Conservation (phyloP, 2,113 vertebrate species). For the Herpetotheres cachinnans region DNA sequence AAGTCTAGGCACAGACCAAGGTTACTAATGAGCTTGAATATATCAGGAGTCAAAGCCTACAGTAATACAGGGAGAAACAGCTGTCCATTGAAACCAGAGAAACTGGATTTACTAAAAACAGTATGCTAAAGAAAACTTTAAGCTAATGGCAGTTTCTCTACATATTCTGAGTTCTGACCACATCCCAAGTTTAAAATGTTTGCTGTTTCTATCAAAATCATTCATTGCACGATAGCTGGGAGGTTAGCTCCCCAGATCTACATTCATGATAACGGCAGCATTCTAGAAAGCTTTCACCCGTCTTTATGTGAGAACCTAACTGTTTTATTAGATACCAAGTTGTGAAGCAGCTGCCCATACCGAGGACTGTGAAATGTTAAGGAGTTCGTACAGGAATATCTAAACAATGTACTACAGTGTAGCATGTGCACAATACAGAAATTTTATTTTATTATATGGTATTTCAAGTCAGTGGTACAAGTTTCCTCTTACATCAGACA, state of each 20-base stretch:
- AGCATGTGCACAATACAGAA: not conserved
- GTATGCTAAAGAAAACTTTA: not conserved
- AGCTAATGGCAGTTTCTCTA: not conserved
- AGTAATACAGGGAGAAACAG: not conserved
- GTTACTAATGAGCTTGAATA: not conserved
- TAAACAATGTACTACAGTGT: not conserved
- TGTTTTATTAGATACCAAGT: not conserved
- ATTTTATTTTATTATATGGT: not conserved
- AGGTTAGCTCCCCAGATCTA: not conserved
- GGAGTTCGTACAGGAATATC: not conserved
- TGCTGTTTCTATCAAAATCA: not conserved
- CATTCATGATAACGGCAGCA: not conserved
- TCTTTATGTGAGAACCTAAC: not conserved
- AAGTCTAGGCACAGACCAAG: not conserved
- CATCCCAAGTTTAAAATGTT: not conserved
- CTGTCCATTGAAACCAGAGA: not conserved
- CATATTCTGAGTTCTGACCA: not conserved
- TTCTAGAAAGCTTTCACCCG: not conserved
- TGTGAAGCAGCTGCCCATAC: not conserved
- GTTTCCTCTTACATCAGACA: not conserved
- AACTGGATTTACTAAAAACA: not conserved
- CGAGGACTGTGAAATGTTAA: not conserved
- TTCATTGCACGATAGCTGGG: not conserved
- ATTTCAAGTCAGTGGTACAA: not conserved
- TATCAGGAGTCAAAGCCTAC: not conserved